Evolutionary conservation across 2,113 vertebrate species (phyloP), one percentile per base, ranked within the genome.

Genomic region (Petrocephalus zakoni): DNA sequence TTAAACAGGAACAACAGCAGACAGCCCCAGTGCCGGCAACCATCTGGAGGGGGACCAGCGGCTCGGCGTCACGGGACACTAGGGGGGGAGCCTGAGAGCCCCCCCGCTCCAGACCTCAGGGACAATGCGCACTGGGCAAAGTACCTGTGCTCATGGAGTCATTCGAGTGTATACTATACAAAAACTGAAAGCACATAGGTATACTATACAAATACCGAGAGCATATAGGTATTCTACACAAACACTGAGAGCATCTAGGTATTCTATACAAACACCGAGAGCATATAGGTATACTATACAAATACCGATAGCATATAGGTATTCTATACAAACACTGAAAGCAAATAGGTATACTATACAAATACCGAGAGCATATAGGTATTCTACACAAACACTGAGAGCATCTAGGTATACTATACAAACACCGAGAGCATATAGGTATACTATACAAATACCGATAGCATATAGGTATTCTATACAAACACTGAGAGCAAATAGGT

Each of bases 1-100:
- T 52, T 17, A 46, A 83, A 68, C 25, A 91, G 84, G 87, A 89
- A 87, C 82, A 78, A 72, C 85, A 88, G 81, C 72, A 88, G 88
- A 81, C 81, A 46, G 82, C 13, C 34, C 8, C 34, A 49, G 25
- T 61, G 29, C 34, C 21, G 13, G 34, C 15, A 42, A 46, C 86
- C 86, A 87, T 87, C 86, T 87, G 87, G 88, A 91, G 87, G 55
- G 52, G 58, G 87, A 52, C 51, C 86, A 34, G 51, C 9, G 49
- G 25, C 87, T 88, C 51, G 11, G 29, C 51, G 4, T 88, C 25
- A 19, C 55, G 52, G 34, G 72, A 81, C 29, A 21, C 75, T n/a
- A 19, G 6, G 53, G 22, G 61, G 25, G 42, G 42, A 3, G 42
- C 42, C 42, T 42, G 42, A 53, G 6, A 53, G 52, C 52, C 52